Conservation (phyloP, 2,888 invertebrate genomes). For the Caenorhabditis panamensis region DNA sequence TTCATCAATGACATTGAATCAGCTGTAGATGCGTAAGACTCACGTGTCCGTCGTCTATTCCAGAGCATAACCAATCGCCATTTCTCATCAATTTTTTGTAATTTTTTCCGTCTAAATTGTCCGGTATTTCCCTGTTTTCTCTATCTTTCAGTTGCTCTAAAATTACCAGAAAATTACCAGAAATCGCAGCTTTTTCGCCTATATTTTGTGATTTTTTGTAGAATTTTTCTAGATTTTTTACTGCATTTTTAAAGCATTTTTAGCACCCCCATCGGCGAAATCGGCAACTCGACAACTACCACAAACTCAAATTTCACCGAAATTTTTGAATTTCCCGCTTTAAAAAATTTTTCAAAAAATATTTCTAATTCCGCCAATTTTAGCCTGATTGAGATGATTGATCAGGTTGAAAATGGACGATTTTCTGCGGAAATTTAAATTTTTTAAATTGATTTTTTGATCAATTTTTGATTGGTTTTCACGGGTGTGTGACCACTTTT, state of each 20-base stretch:
- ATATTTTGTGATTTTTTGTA: slow-evolving; percentile 16
- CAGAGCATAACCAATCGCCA: background rate
- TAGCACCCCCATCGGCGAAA: slow-evolving; percentile 1
- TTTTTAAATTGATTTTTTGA: slow-evolving; percentile 4
- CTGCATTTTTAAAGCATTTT: too few species aligned
- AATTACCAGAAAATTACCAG: too few species aligned
- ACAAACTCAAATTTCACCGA: slow-evolving; percentile 22
- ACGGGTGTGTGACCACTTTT: background rate
- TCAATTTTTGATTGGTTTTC: background rate
- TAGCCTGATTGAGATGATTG: slow-evolving; percentile 24
- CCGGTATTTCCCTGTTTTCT: slow-evolving; percentile 5
- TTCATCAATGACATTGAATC: slow-evolving; percentile 85
- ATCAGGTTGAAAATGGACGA: background rate
- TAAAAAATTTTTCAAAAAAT: background rate
- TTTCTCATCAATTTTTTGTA: background rate
- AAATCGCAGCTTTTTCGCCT: background rate
- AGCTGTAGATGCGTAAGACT: slow-evolving; percentile 54
- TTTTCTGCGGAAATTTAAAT: slow-evolving; percentile 25
- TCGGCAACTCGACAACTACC: background rate
- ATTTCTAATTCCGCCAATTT: background rate
- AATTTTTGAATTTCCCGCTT: background rate
- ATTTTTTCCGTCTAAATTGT: background rate
- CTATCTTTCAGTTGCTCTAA: slow-evolving; percentile 21
- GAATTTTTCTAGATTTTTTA: too few species aligned
- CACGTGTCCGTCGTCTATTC: background rate